Base-by-base conservation (phyloP, 2,113 vertebrate genomes). In the Gallinago media region DNA sequence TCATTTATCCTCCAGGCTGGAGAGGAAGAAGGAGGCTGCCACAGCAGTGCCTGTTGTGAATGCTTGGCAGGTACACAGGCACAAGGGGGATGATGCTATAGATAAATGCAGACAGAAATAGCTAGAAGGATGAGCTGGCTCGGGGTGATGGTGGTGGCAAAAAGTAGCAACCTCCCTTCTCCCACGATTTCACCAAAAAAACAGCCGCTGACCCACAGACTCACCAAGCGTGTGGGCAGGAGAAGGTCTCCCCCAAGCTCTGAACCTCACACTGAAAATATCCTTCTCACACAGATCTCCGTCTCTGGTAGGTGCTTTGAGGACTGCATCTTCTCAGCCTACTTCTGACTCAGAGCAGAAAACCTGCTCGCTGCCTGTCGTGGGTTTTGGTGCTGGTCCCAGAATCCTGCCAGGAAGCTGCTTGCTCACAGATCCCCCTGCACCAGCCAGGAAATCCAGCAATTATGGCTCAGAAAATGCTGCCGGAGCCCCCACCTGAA, bases 61-160 rank as follows among this genome's bases (percentile, higher is more conserved):
- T 95, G 88, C 93, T 83, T 96, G 88, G 78, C 94, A 96, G 95
- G 89, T 96, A 94, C 77, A 89, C 87, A 91, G 63, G 84, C 91
- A 84, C 80, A 65, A 94, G 82, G 61, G 44, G 65, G 70, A 63
- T 94, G 95, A 95, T 94, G 89, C 91, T 94, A 95, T 66, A 94
- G 93, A 96, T 88, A 95, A 87, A 66, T 42, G 4, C n/a, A 59
- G 94, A 89, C 87, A 94, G 85, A 96, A 95, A 97, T 88, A 97
- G 94, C 92, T 95, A 83, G 74, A 95, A 91, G 87, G 92, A 96
- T 92, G 94, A 96, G 93, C 89, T 91, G 80, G 80, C 80, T 96
- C 49, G 0, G 52, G 49, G 66, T 34, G 50, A 27, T 73, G 44
- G 66, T n/a, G 54, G 17, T 88, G 66, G 76, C 18, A n/a, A 95